Evolutionary conservation across 2,797 vertebrate genomes (phyloP).

Genomic region (Hyperoplus immaculatus): DNA sequence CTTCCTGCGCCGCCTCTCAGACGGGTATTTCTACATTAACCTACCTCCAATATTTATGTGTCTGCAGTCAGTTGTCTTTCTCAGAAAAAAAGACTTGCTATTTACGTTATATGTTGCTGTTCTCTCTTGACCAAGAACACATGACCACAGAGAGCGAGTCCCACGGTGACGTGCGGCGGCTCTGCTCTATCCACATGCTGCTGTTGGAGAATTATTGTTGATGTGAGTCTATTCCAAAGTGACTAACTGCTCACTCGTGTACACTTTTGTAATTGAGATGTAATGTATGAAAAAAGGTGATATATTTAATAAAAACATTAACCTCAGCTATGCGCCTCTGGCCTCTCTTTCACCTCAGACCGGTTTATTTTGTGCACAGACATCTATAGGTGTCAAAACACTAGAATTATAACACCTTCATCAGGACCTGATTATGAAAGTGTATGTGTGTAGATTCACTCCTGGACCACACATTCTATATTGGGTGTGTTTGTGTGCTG

Average conservation of each 20-base stretch:
- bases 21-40: constrained; percentile 84
- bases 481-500: constrained; percentile 58
- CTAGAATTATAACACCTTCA: constrained; percentile 36
- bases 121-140: constrained; percentile 74
- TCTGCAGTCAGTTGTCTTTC: constrained; percentile 71
- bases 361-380: constrained; percentile 28
- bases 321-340: constrained; percentile 61
- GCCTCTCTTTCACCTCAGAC: constrained; percentile 37
- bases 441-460: constrained; percentile 47
- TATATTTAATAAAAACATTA: constrained; percentile 87
- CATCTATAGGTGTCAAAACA: constrained; percentile 38
- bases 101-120: constrained; percentile 61
- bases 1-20: constrained; percentile 64
- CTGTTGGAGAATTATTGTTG: constrained; percentile 72
- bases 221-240: constrained; percentile 82
- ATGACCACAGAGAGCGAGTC: constrained; percentile 69
- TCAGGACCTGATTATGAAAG: constrained; percentile 55
- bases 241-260: constrained; percentile 78
- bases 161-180: constrained; percentile 33
- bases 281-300: constrained; percentile 78
- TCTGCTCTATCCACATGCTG: constrained; percentile 77
- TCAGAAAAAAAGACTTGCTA: constrained; percentile 52
- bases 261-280: constrained; percentile 84
- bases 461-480: constrained; percentile 57
- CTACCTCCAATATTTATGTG: constrained; percentile 83